Conservation (phyloP, 53 echinoderm and acorn worm genomes). For the Temnopleurus reevesii region DNA sequence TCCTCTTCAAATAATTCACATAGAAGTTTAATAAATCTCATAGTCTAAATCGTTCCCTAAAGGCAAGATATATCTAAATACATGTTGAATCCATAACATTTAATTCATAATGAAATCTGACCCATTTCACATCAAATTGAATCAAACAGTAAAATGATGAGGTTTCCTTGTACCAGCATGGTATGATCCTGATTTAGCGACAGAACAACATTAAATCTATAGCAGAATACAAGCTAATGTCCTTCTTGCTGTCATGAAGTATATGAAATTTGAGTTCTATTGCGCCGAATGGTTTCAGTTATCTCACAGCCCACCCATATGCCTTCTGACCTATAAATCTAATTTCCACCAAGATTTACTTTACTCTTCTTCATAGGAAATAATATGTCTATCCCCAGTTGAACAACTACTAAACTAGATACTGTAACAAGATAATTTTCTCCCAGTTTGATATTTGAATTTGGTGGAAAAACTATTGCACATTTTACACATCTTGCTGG, state of each 20-base stretch:
- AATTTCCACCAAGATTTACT: slow-evolving; percentile 23
- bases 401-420: slow-evolving; percentile 28
- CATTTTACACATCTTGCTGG: neutral
- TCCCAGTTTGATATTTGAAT: neutral
- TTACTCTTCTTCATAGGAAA: neutral
- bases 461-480: neutral
- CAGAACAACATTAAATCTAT: no score
- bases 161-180: neutral
- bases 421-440: slow-evolving; percentile 32
- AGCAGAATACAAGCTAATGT: no score
- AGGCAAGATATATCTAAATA: neutral
- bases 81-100: neutral
- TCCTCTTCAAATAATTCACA: no score
- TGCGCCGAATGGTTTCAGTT: slow-evolving; percentile 27
- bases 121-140: slow-evolving; percentile 16
- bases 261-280: slow-evolving; percentile 4
- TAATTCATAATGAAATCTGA: neutral
- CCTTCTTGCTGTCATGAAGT: neutral
- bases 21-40: no score
- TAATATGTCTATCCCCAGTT: neutral
- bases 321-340: slow-evolving; percentile 33
- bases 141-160: neutral
- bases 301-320: neutral
- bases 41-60: no score
- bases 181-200: no score